Percentiles rank a stretch among this genome's conserved stretches.
These are phyloP conservation scores for Hapalemur alaotrensis DNA, from an alignment of 2,797 vertebrate species.

Conservation along the genomic window DNA sequence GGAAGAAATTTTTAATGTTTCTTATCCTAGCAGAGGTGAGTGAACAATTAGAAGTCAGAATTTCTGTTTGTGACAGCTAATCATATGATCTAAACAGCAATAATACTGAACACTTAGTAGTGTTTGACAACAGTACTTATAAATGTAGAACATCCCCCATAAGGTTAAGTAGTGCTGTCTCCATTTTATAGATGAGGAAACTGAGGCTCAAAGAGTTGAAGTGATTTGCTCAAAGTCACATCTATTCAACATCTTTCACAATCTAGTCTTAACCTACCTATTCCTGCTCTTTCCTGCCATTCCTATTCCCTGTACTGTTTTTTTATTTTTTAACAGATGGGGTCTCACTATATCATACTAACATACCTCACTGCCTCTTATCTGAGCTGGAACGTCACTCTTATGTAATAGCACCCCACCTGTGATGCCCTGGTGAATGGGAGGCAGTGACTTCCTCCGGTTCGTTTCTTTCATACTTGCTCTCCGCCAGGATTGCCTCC, in stretches of 20 bases:
- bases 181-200: background rate
- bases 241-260: slow-evolving; percentile 1
- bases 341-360: background rate
- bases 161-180: background rate
- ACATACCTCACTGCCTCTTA: slow-evolving; percentile 49
- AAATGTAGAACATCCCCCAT: background rate
- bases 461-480: slow-evolving; percentile 78
- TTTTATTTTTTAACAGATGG: too few species aligned
- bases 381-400: slow-evolving; percentile 35
- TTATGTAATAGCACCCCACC: slow-evolving; percentile 67
- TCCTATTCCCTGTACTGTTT: background rate
- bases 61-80: background rate
- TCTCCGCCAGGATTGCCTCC: slow-evolving; percentile 81
- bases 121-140: background rate
- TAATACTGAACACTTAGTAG: background rate
- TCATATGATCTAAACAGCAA: background rate
- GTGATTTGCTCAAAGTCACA: slow-evolving; percentile 16
- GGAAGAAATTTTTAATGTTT: background rate
- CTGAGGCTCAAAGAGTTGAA: slow-evolving; percentile 23
- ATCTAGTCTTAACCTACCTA: background rate
- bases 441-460: slow-evolving; percentile 80
- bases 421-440: slow-evolving; percentile 75
- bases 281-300: background rate
- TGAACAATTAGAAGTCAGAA: slow-evolving; percentile 6
- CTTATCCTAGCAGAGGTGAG: background rate